These are phyloP conservation scores for Drosophila serrata DNA, from an alignment of 1,140 invertebrate genomes.

Conservation along the genomic window DNA sequence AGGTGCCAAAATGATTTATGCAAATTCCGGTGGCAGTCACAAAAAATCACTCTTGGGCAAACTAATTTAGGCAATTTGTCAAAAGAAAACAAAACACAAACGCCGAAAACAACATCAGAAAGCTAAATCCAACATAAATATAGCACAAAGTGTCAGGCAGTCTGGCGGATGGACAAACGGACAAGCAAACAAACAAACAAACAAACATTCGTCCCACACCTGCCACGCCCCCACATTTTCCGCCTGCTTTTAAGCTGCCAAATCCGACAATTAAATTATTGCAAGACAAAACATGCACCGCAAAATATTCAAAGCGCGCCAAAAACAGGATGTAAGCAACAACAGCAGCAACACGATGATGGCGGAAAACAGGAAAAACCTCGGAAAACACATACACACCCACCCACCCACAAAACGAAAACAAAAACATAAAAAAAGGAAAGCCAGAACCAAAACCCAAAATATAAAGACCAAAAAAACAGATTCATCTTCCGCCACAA, in stretches of 20 bases:
- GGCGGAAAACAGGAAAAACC: constrained; percentile 45
- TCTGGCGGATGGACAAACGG: constrained; percentile 12
- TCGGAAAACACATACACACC: constrained; percentile 48
- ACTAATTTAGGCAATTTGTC: constrained; percentile 49
- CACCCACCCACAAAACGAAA: constrained; percentile 28
- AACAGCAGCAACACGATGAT: constrained; percentile 33
- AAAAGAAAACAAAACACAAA: constrained; percentile 35
- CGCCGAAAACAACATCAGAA: constrained; percentile 34
- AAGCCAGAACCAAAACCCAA: constrained; percentile 23
- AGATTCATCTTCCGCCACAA: constrained; percentile 36
- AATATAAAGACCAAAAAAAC: constrained; percentile 44
- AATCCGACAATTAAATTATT: constrained; percentile 84
- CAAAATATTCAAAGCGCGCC: constrained; percentile 83
- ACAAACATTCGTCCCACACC: constrained; percentile 32
- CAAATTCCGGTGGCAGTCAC: constrained; percentile 8
- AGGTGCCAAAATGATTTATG: constrained; percentile 22
- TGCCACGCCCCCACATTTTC: constrained; percentile 6
- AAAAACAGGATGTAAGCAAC: constrained; percentile 75
- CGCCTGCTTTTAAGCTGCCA: constrained; percentile 70
- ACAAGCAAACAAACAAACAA: constrained; percentile 16
- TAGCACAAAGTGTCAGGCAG: constrained; percentile 57
- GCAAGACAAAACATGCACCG: constrained; percentile 78
- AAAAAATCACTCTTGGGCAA: constrained; percentile 18
- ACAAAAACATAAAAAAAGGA: constrained; percentile 41
- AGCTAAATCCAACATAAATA: constrained; percentile 66